A percentile compares a stretch with the other conserved stretches of the same genome.
Conservation (phyloP, 1,140 invertebrate species). For the Lysiphlebus fabarum region DNA sequence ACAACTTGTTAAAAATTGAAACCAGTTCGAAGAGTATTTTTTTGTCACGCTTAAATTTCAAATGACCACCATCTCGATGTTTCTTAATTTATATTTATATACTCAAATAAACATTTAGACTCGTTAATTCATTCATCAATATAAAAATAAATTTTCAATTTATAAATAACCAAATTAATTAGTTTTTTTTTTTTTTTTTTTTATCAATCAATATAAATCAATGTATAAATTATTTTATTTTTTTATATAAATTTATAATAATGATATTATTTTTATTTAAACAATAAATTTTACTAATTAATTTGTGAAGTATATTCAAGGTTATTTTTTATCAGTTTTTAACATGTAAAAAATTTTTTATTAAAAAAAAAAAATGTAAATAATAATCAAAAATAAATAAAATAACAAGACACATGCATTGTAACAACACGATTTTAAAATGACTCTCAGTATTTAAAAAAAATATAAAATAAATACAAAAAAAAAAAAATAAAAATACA, state of each 20-base stretch:
- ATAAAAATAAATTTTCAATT: background rate
- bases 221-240: too few relatives aligned
- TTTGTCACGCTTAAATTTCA: constrained; percentile 19
- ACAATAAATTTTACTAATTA: constrained; percentile 52
- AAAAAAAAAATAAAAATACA: background rate
- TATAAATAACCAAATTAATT: constrained; percentile 15
- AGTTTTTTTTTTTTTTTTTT: background rate
- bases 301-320: constrained; percentile 45
- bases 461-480: too few relatives aligned
- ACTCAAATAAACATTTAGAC: background rate
- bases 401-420: too few relatives aligned
- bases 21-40: constrained; percentile 23
- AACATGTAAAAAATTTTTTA: constrained; percentile 9
- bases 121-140: constrained; percentile 16
- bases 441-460: background rate
- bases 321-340: constrained; percentile 34
- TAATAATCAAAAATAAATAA: background rate
- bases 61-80: constrained; percentile 18
- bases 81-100: background rate
- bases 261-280: constrained; percentile 8
- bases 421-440: background rate
- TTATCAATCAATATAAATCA: too few relatives aligned
- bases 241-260: background rate
- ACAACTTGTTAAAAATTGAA: constrained; percentile 15
- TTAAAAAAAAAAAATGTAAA: too few relatives aligned